Evolutionary conservation across 2,113 vertebrate species (phyloP), one percentile per base, ranked within the genome.

Genomic region (Hyperopisus bebe): DNA sequence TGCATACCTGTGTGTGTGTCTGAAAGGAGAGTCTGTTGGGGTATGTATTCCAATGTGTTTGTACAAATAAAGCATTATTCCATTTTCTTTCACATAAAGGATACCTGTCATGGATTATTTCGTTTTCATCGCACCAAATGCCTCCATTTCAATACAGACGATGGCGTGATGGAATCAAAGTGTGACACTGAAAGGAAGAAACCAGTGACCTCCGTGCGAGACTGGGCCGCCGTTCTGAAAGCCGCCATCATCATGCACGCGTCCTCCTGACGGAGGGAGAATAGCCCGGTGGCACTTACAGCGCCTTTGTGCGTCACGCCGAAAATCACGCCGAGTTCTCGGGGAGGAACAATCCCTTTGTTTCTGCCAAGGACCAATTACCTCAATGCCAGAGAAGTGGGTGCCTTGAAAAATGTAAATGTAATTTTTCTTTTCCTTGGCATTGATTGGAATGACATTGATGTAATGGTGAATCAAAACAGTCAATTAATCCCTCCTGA

Each of bases 401-500:
- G 19, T 44, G 27, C 50, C 80, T 55, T 17, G 35, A 80, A 90
- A 90, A 58, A 51, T 42, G 24, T 27, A n/a, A 27, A 48, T n/a
- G 35, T 2, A 86, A 44, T 31, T 39, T 31, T 47, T 83, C 47
- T 48, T 42, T 77, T 51, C 17, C 35, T 17, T 80, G 74, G 39
- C 31, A 35, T n/a, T n/a, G 51, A 88, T 31, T 55, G n/a, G 31
- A 42, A 77, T 39, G 66, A 80, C 87, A 51, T 44, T 87, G 50
- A 39, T 90, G 62, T 48, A 77, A 82, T 50, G 35, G 39, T 50
- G 90, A 58, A 77, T 90, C n/a, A 46, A 90, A 90, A 90, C 89
- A 83, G 74, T 80, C 77, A 55, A 39, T 31, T 50, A 89, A 48
- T 48, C 48, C 74, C 77, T 53, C 70, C n/a, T 53, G 24, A 82